These are phyloP conservation scores for Leptonema lineaticorne DNA, from an alignment of 1,140 invertebrate genomes.

Conservation along the genomic window DNA sequence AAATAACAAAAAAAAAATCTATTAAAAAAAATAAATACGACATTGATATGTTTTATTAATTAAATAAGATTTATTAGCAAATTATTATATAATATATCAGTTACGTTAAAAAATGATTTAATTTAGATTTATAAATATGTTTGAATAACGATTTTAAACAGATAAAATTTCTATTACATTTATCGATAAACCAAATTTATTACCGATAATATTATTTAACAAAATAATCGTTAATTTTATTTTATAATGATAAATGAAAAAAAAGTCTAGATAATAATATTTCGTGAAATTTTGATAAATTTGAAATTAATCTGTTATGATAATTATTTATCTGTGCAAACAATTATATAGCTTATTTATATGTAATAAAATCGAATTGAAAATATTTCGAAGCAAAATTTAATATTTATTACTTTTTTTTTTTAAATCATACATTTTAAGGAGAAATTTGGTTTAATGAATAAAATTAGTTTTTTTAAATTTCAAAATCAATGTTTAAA, in stretches of 20 bases:
- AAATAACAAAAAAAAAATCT: too few species aligned
- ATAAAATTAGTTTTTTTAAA: too few species aligned
- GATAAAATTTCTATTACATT: not conserved
- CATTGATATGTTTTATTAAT: too few species aligned
- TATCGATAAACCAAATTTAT: not conserved
- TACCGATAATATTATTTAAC: not conserved
- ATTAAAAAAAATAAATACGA: too few species aligned
- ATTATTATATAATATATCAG: too few species aligned
- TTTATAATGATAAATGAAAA: not conserved
- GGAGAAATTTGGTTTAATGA: too few species aligned
- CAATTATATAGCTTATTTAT: not conserved
- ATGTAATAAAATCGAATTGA: not conserved
- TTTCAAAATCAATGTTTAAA: too few species aligned
- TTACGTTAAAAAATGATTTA: too few species aligned
- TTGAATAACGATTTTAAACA: not conserved
- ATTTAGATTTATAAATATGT: not conserved
- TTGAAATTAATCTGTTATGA: not conserved
- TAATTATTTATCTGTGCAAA: too few species aligned
- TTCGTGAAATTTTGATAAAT: not conserved
- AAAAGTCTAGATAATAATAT: not conserved
- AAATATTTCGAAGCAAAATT: not conserved
- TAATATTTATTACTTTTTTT: not conserved
- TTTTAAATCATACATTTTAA: not conserved
- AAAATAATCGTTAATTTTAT: not conserved
- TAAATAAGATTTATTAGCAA: too few species aligned